Percentiles rank a stretch among this genome's conserved stretches.
Evolutionary conservation across 2,888 invertebrate species (phyloP).

Genomic region (Acholoe squamosa): DNA sequence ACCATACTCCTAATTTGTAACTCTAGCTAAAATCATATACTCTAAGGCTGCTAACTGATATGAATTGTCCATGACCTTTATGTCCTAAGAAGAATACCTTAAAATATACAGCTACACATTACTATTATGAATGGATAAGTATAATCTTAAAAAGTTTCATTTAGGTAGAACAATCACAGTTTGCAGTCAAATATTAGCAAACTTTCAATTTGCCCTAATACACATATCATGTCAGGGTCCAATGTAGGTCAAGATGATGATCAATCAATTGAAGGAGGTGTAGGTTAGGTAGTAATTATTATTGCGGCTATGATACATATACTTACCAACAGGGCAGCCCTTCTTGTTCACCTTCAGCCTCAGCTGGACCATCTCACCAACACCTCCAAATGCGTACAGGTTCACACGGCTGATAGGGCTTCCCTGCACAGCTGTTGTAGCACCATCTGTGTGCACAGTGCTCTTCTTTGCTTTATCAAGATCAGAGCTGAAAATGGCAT

Average conservation of each 20-base stretch:
- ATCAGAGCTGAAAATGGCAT: not conserved
- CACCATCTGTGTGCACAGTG: not conserved
- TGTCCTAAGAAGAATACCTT: not conserved
- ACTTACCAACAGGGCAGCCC: not conserved
- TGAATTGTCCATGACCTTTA: not conserved
- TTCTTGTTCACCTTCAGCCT: constrained; percentile 38
- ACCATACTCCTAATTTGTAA: not conserved
- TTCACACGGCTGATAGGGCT: not conserved
- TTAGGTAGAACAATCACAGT: no score
- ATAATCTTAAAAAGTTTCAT: no score
- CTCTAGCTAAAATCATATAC: not conserved
- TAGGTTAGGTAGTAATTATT: not conserved
- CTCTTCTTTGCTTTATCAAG: not conserved
- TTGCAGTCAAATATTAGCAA: no score
- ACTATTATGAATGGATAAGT: not conserved
- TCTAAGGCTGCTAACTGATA: not conserved
- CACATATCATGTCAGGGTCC: no score
- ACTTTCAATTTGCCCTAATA: no score
- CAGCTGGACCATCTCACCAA: constrained; percentile 25
- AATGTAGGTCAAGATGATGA: no score
- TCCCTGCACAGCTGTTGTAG: not conserved
- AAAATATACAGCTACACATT: not conserved
- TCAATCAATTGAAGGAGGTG: no score
- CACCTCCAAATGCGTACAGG: constrained; percentile 39
- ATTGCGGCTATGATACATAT: not conserved